Conservation (phyloP, 1,140 invertebrate species). For the Sesamia nonagrioides region DNA sequence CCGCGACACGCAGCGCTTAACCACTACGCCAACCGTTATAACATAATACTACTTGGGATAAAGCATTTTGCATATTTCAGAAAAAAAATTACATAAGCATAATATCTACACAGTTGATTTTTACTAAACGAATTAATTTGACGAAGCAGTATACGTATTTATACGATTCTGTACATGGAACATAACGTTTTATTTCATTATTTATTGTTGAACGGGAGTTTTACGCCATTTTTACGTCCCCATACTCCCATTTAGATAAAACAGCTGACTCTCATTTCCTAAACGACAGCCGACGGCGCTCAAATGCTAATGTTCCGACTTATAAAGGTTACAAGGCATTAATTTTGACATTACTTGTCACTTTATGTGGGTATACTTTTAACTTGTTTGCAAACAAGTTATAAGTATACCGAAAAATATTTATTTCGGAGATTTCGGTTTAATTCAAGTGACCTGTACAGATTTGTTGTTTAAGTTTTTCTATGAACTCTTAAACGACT, state of each 20-base stretch:
- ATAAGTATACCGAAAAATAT: no score
- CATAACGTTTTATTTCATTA: constrained; percentile 78
- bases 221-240: constrained; percentile 84
- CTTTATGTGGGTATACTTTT: no score
- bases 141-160: constrained; percentile 14
- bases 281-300: constrained; percentile 65
- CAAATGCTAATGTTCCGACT: constrained; percentile 59
- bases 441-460: no score
- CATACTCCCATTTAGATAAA: constrained; percentile 82
- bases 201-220: constrained; percentile 81
- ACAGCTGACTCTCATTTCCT: constrained; percentile 80
- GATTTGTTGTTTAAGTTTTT: no score
- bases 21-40: no score
- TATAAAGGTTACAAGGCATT: constrained; percentile 44
- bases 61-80: no score
- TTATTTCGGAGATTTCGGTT: no score
- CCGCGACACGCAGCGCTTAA: no score
- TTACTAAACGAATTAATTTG: constrained; percentile 12
- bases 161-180: constrained; percentile 55
- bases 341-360: constrained; percentile 11
- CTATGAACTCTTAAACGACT: no score
- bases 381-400: no score
- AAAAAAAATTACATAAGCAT: neutral
- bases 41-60: no score
- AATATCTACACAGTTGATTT: neutral